Conservation (phyloP, 2,113 vertebrate species). For the Hystrix cristata region DNA sequence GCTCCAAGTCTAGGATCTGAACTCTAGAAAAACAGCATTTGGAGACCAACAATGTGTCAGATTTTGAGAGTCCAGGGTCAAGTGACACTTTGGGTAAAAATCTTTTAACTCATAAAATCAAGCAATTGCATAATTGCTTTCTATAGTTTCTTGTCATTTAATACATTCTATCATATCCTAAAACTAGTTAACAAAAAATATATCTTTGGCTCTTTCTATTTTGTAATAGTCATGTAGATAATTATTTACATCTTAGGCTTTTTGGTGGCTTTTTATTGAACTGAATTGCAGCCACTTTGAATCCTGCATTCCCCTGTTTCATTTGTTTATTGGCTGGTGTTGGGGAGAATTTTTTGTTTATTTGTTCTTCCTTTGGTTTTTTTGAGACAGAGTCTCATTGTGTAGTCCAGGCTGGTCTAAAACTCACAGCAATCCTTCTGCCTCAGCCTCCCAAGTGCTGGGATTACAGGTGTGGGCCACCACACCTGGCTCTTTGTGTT, state of each 20-base stretch:
- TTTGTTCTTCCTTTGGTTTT: neutral
- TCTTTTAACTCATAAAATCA: constrained; percentile 2
- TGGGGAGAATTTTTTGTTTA: no score
- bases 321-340: neutral
- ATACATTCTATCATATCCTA: neutral
- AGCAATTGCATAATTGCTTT: neutral
- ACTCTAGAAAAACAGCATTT: neutral
- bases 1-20: neutral
- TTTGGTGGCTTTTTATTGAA: neutral
- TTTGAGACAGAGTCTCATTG: neutral
- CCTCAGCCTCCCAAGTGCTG: neutral
- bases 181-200: neutral
- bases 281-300: neutral
- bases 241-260: neutral
- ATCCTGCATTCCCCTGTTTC: neutral
- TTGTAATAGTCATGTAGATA: neutral
- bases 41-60: neutral
- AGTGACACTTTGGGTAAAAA: neutral
- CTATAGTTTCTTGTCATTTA: neutral
- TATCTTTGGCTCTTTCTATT: neutral
- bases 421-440: neutral
- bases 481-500: neutral
- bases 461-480: neutral
- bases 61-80: neutral
- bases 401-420: neutral